Base-by-base conservation (phyloP, 30 jellyfish, hydroid and myxozoan genomes). In the Aurelia aurita complex sp. Pacific region DNA sequence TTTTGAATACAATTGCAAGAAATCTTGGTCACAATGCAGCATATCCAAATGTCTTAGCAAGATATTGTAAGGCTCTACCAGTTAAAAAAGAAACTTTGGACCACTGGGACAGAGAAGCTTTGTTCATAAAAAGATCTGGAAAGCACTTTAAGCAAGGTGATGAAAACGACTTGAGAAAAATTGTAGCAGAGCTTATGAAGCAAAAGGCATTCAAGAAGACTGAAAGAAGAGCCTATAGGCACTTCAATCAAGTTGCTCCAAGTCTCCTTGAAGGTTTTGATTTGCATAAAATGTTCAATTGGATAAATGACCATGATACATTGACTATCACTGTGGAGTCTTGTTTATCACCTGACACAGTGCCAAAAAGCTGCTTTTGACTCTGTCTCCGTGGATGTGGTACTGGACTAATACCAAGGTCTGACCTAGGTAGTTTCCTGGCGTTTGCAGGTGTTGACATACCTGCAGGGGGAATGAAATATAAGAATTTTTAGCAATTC, bases 231-330 rank as follows among this genome's bases (percentile, higher is more conserved):
- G 34, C 29, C 32, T 79, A 61, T 40, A 72, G 63, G 81, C 69
- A 65, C 89, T 79, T 79, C 72, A 64, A 19, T 40, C 54, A 79
- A 11, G 60, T 38, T 34, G 43, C 68, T 62, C 82, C 65, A 38
- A 38, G 67, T 64, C 69, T 79, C 54, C 68, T 79, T 40, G 82
- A 79, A 12, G 89, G 89, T 9, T 42, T 79, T 60, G 81, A 79
- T 64, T 38, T 79, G 81, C 65, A 67, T 33, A 38, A 17, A 32
- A 38, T 65, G 69, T 79, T 79, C 51, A 36, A 32, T 34, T 79
- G 89, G 89, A 79, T 79, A 23, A 79, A 79, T 19, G 68, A 29
- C 65, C 89, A 79, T 54, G 63, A 79, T n/a, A n/a, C n/a, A n/a
- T n/a, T n/a, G n/a, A n/a, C n/a, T n/a, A n/a, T n/a, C n/a, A n/a